A percentile compares a stretch with the other conserved stretches of the same genome.
Conservation (phyloP, 2,797 vertebrate genomes). For the Paratrypauchen microcephalus region DNA sequence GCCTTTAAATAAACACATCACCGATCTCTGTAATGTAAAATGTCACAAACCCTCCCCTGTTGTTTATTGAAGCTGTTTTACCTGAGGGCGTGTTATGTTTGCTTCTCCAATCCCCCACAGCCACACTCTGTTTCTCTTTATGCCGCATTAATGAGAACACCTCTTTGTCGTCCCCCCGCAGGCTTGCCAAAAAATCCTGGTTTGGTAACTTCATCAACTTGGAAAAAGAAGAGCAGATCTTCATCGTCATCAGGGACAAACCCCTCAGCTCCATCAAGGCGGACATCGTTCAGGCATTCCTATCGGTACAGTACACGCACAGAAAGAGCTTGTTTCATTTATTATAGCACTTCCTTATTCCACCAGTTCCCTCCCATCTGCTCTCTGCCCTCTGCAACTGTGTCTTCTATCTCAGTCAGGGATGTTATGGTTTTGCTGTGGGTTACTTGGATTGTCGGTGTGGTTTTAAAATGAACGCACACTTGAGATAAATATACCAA, state of each 20-base stretch:
- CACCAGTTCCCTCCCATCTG: not conserved
- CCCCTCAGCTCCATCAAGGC: slow-evolving; percentile 99
- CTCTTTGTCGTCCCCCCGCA: slow-evolving; percentile 49
- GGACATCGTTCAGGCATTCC: slow-evolving; percentile 97
- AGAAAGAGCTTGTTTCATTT: not conserved
- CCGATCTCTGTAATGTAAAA: slow-evolving; percentile 36
- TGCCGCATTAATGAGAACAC: not conserved
- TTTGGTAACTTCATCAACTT: slow-evolving; percentile 98
- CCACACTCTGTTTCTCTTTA: slow-evolving; percentile 12
- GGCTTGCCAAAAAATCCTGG: slow-evolving; percentile 99
- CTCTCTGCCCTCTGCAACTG: not conserved
- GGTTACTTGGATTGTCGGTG: not conserved
- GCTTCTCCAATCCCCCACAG: slow-evolving; percentile 29
- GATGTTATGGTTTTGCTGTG: not conserved
- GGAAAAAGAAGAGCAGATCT: slow-evolving; percentile 99
- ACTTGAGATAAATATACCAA: no score
- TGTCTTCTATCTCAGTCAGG: not conserved
- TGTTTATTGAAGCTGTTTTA: slow-evolving; percentile 49
- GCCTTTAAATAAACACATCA: slow-evolving; percentile 2
- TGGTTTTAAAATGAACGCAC: not conserved
- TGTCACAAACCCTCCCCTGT: slow-evolving; percentile 41
- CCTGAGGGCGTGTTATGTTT: slow-evolving; percentile 29
- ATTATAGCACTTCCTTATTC: not conserved
- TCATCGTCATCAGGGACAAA: slow-evolving; percentile 96
- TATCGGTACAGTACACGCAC: slow-evolving; percentile 86